Conservation (phyloP, 92 coral and sea anemone genomes). For the Virgularia gustaviana region DNA sequence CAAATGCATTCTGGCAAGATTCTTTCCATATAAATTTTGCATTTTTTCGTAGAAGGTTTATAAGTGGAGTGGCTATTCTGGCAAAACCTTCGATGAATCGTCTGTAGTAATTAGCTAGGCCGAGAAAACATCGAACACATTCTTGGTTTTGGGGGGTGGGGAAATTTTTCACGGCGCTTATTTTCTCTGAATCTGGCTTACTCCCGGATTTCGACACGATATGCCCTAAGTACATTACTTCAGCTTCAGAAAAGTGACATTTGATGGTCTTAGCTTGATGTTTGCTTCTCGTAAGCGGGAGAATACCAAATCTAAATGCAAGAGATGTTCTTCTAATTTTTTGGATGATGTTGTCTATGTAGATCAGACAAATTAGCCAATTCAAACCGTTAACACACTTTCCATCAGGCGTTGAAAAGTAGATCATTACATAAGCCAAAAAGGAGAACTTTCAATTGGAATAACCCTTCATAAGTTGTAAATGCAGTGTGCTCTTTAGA, state of each 20-base stretch:
- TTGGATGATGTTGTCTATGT: neutral
- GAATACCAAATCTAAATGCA: constrained; percentile 35
- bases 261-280: constrained; percentile 36
- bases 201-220: constrained; percentile 37
- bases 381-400: no score
- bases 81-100: constrained; percentile 45
- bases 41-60: constrained; percentile 28
- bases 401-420: no score
- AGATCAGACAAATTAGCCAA: neutral
- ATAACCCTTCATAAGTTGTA: no score
- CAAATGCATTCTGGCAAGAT: constrained; percentile 30
- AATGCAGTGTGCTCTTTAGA: no score
- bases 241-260: constrained; percentile 27
- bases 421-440: no score
- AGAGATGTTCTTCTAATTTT: constrained; percentile 39
- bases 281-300: constrained; percentile 32
- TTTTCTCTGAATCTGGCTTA: constrained; percentile 38
- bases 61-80: constrained; percentile 33
- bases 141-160: constrained; percentile 26
- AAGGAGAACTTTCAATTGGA: no score
- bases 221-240: constrained; percentile 37
- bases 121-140: constrained; percentile 31
- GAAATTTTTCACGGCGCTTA: constrained; percentile 37
- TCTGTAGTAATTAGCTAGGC: constrained; percentile 49
- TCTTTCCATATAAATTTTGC: constrained; percentile 32